These are phyloP conservation scores for Pelodiscus sinensis DNA, from an alignment of 2,113 vertebrate species.

Conservation along the genomic window DNA sequence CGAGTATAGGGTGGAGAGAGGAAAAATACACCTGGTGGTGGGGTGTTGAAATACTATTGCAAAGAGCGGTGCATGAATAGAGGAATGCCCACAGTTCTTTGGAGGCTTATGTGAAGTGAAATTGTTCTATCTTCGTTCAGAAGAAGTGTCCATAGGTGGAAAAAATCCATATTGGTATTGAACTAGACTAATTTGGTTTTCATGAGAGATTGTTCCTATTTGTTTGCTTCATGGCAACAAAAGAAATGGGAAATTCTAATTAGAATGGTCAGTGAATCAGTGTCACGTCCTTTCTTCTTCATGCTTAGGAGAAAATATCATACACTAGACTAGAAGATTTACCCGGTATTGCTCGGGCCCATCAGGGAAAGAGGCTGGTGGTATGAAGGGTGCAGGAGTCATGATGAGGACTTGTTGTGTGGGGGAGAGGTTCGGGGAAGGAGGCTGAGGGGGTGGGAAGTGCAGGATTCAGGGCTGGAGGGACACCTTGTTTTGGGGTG, in stretches of 20 bases:
- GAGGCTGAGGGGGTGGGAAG: too few species aligned
- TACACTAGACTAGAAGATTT: too few species aligned
- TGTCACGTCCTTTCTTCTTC: background rate
- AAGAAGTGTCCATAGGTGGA: background rate
- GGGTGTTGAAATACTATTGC: background rate
- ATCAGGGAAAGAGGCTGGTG: too few species aligned
- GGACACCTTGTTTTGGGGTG: too few species aligned
- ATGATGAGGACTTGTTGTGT: too few species aligned
- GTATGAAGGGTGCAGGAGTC: too few species aligned
- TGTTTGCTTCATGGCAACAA: background rate
- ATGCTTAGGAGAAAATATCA: background rate
- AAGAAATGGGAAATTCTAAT: background rate
- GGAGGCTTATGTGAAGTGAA: background rate
- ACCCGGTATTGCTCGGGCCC: too few species aligned
- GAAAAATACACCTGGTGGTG: background rate
- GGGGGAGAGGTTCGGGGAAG: too few species aligned
- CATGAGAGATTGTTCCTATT: background rate
- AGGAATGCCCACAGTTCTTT: background rate
- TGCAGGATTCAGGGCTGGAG: too few species aligned
- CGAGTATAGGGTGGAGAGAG: background rate
- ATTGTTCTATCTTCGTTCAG: background rate
- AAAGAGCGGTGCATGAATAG: background rate
- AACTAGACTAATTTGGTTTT: background rate
- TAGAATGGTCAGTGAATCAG: background rate
- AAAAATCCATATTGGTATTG: background rate